phyloP scores from a whole-genome alignment of 2,888 invertebrate species.

The Augochlorella aurata region DNA sequence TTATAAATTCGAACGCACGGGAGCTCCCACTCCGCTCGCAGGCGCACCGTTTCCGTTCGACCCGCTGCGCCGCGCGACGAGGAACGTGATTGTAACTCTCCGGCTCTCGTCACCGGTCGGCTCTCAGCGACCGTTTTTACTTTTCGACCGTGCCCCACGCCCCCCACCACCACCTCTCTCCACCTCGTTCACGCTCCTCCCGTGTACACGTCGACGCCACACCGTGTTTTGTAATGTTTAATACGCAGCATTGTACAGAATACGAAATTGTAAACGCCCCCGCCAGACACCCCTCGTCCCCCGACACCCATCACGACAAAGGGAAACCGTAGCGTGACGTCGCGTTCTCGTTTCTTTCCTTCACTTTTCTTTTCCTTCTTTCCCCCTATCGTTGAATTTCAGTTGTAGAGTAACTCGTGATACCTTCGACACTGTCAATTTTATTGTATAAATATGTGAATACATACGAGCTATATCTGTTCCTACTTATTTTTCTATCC shows the following conservation, averaged over 20 bases:
- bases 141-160: neutral
- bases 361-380: neutral
- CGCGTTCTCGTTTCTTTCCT: neutral
- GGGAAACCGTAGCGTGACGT: neutral
- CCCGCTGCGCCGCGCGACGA: neutral
- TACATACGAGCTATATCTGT: slow-evolving; percentile 43
- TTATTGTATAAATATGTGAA: slow-evolving; percentile 56
- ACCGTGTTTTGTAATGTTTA: slow-evolving; percentile 36
- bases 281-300: neutral
- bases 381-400: slow-evolving; percentile 12
- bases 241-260: slow-evolving; percentile 35
- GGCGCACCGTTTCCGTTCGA: neutral
- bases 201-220: slow-evolving; percentile 24
- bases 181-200: neutral
- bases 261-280: slow-evolving; percentile 15
- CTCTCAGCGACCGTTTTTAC: too few species aligned
- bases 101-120: too few species aligned
- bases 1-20: slow-evolving; percentile 2
- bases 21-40: neutral
- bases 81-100: neutral
- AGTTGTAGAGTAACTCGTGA: slow-evolving; percentile 40
- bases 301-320: neutral
- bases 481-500: slow-evolving; percentile 36
- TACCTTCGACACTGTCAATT: slow-evolving; percentile 37
- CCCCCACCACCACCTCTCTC: neutral